Percentiles rank a stretch among this genome's conserved stretches.
Evolutionary conservation across 2,888 invertebrate species (phyloP).

Genomic region (Muscina levida): DNA sequence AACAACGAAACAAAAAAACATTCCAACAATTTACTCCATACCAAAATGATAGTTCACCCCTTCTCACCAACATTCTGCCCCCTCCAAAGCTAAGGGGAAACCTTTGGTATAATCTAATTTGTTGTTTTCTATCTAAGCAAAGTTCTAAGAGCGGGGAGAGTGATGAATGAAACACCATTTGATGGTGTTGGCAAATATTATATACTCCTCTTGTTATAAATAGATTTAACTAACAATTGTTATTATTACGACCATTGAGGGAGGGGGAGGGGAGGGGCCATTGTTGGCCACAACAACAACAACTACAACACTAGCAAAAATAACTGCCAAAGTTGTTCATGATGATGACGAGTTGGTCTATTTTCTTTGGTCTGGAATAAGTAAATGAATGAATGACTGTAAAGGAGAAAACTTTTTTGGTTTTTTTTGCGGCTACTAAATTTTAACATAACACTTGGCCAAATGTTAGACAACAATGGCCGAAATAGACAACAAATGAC

Average conservation of each 20-base stretch:
- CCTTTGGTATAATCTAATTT: constrained; percentile 20
- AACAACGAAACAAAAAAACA: neutral
- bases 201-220: constrained; percentile 39
- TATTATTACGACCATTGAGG: neutral
- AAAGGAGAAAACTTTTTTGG: too few species aligned
- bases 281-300: neutral
- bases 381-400: neutral
- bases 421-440: constrained; percentile 40
- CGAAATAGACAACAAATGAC: neutral
- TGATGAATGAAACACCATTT: too few species aligned
- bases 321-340: constrained; percentile 37
- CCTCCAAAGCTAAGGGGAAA: neutral
- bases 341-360: constrained; percentile 20
- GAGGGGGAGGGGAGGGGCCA: constrained; percentile 6
- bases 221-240: constrained; percentile 47
- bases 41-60: constrained; percentile 21
- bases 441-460: constrained; percentile 55
- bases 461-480: constrained; percentile 50
- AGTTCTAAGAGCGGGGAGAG: neutral
- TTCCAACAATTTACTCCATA: constrained; percentile 1
- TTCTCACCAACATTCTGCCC: too few species aligned
- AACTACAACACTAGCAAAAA: neutral
- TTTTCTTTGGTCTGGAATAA: neutral
- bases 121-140: neutral
- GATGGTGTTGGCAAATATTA: constrained; percentile 34